Percentiles rank a stretch among this genome's conserved stretches.
Evolutionary conservation across 2,797 vertebrate genomes (phyloP).

Genomic region (Lemur catta): DNA sequence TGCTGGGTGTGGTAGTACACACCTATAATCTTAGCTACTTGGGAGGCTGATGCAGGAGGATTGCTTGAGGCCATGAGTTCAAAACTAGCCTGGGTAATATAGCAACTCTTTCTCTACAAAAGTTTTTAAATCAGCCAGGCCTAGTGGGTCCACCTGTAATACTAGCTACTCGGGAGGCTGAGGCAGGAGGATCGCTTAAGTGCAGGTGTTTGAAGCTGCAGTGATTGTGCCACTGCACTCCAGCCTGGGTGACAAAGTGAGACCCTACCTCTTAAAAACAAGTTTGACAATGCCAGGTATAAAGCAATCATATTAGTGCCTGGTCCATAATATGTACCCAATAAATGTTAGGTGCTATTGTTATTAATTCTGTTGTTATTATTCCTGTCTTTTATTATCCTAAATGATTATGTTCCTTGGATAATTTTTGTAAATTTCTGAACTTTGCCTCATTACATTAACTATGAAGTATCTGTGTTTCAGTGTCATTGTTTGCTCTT

Average conservation of each 20-base stretch:
- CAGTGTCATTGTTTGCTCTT: neutral
- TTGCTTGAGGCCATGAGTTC: neutral
- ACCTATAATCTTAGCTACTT: neutral
- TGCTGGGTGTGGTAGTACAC: neutral
- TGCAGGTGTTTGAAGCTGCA: neutral
- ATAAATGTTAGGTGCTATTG: neutral
- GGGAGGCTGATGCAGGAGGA: neutral
- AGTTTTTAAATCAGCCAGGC: neutral
- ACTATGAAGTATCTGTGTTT: neutral
- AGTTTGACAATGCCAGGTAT: neutral
- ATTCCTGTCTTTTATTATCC: neutral
- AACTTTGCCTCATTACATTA: neutral
- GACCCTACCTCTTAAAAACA: neutral
- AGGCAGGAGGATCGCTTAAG: neutral
- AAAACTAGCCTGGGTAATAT: neutral
- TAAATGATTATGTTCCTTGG: neutral
- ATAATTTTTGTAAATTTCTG: constrained; percentile 18
- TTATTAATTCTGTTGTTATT: neutral
- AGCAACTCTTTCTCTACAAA: neutral
- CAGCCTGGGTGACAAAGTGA: neutral
- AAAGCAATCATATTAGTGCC: neutral
- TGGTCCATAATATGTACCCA: neutral
- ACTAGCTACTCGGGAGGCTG: neutral
- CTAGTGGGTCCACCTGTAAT: neutral
- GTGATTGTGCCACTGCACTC: neutral